phyloP scores from a whole-genome alignment of 2,797 vertebrate species.

The Labroides dimidiatus region DNA sequence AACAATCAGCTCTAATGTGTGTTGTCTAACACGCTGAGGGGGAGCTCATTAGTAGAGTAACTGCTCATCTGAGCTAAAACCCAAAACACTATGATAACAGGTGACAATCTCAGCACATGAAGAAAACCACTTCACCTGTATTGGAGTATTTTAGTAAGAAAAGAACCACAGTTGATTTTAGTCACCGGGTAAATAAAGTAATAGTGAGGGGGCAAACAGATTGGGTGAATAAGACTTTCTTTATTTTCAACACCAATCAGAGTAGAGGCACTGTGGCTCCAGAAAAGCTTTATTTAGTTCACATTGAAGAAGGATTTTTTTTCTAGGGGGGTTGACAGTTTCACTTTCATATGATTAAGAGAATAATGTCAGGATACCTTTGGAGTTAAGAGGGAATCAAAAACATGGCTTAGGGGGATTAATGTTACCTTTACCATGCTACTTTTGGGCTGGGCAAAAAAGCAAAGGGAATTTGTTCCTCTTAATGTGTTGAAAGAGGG shows the following conservation, averaged over 20 bases:
- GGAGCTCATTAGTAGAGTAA: too few species aligned
- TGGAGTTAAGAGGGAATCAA: conserved; percentile 33
- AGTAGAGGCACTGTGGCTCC: neutral
- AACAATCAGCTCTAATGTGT: too few species aligned
- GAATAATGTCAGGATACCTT: conserved; percentile 27
- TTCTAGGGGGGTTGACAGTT: neutral
- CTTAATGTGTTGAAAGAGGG: conserved; percentile 47
- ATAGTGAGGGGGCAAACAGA: too few species aligned
- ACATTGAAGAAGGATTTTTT: conserved; percentile 5
- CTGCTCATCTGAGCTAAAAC: too few species aligned
- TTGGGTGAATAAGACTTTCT: too few species aligned
- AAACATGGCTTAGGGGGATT: conserved; percentile 46
- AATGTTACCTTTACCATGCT: conserved; percentile 27
- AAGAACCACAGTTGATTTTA: too few species aligned
- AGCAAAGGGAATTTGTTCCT: conserved; percentile 52
- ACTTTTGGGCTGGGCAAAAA: conserved; percentile 31
- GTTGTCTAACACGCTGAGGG: too few species aligned
- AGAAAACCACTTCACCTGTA: too few species aligned
- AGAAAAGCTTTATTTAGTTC: neutral
- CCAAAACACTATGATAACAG: too few species aligned
- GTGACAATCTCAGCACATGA: too few species aligned
- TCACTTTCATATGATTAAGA: conserved; percentile 25
- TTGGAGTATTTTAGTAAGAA: too few species aligned
- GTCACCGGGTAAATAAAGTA: too few species aligned
- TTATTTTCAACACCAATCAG: neutral